Evolutionary conservation across 1,140 invertebrate species (phyloP), one percentile per base, ranked within the genome.

Genomic region (Colletes gigas): DNA sequence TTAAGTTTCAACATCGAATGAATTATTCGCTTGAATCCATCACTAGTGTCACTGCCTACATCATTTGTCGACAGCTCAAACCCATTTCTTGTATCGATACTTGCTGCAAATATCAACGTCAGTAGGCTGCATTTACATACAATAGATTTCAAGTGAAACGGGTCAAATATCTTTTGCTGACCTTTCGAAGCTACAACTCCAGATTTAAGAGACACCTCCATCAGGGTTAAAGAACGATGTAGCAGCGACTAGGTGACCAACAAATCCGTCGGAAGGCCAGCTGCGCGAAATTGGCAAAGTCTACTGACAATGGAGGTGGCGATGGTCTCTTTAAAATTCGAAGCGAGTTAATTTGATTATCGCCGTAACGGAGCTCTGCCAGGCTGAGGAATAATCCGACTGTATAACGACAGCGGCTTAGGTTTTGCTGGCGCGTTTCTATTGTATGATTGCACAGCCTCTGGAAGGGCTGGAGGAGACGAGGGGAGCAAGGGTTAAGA

Each of bases 341-440:
- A 79, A 86, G 83, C 59, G 80, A 86, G 86, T 86, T 89, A 89
- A 89, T 88, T 89, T 89, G 88, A 89, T 90, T 89, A 88, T 86
- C 82, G 83, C 55, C 66, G 78, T 88, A 82, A 74, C 83, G 59
- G 75, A 62, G 80, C 72, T 55, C 50, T 44, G 77, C 73, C 30
- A 63, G 60, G 81, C 60, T 62, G 65, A 88, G 87, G 85, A 92
- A 91, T 91, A 90, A 92, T 92, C 83, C 86, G 72, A 82, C 90
- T 83, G 88, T 89, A 90, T 90, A 90, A 90, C 88, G 86, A 86
- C 84, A 71, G 77, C 81, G 81, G 85, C 81, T 85, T 86, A 86
- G 72, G 76, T 83, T 85, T 83, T 73, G 84, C 76, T 70, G 83
- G 19, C 68, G 73, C 84, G 69, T 86, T 86, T 81, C 84, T 41